Base-by-base conservation (phyloP, 23 tunicate species). In the Ciona savignyi region DNA sequence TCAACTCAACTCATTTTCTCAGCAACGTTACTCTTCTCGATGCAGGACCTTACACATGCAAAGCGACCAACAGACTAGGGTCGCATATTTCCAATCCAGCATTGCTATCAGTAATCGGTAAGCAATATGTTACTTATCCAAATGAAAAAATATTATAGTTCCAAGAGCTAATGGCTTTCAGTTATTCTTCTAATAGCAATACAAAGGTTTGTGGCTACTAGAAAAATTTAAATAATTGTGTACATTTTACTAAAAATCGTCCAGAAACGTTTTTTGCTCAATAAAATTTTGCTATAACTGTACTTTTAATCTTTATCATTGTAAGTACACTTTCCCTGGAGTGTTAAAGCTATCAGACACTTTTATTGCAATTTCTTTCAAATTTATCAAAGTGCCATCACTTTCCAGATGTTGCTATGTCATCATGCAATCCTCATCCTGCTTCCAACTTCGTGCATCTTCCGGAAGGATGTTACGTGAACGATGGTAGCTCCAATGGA, bases 401-500 rank as follows among this genome's bases (percentile, higher is more conserved):
- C 15, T 9, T 76, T 56, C n/a, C 56, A 91, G 97, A 91, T 35
- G 77, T 85, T 21, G 64, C 68, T 30, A 85, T 72, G 63, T 77
- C 84, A 9, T 74, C 91, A 21, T 91, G 97, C 83, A 63, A 85
- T 29, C 83, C 91, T 2, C 70, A 19, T 29, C 97, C 97, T 0
- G 30, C 71, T n/a, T 32, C 62, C 30, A 75, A 88, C 33, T 35
- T 33, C 30, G 79, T 91, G 21, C 42, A 73, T 65, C 62, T 91
- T n/a, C 97, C 97, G 3, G 86, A 84, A 20, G 87, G 87, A 2
- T 91, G 97, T 48, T 82, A 72, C 68, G 96, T 82, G 26, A n/a
- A n/a, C n/a, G 67, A 42, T 42, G 56, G 56, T 15, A 9, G 15
- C 9, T 9, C 9, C 15, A 15, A 15, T 15, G 56, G 56, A 9